A percentile compares a stretch with the other conserved stretches of the same genome.
These are phyloP conservation scores for Arenaria interpres DNA, from an alignment of 2,113 vertebrate species.

Conservation along the genomic window DNA sequence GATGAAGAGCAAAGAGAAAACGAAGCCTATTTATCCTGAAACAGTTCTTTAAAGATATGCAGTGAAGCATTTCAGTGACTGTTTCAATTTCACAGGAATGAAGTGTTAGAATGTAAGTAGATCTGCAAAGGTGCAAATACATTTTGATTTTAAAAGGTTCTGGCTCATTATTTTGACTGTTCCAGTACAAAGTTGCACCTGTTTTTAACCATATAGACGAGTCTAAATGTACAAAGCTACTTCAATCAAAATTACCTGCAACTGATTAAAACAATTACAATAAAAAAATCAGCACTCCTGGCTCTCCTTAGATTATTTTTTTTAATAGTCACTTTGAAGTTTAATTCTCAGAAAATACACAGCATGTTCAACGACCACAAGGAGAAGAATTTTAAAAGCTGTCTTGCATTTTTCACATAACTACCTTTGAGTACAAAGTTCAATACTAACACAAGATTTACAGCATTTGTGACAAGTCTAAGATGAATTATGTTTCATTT, in stretches of 20 bases:
- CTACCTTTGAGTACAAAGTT: not conserved
- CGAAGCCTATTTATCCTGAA: not conserved
- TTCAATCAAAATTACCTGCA: not conserved
- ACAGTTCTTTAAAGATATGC: not conserved
- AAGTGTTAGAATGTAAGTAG: not conserved
- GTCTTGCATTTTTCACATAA: not conserved
- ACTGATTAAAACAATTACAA: not conserved
- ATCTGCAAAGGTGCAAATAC: not conserved
- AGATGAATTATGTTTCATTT: not conserved
- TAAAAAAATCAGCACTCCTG: not conserved
- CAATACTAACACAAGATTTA: not conserved
- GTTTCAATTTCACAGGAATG: not conserved
- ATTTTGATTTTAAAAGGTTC: not conserved
- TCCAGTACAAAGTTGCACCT: not conserved
- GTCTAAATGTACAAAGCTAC: not conserved
- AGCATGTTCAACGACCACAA: not conserved
- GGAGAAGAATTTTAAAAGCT: not conserved
- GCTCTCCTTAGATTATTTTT: not conserved
- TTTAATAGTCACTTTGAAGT: not conserved
- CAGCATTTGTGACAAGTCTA: not conserved
- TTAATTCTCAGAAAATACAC: not conserved
- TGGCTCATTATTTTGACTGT: not conserved
- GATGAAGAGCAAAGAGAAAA: not conserved
- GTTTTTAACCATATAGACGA: not conserved
- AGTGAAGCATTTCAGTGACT: not conserved